A percentile compares a stretch with the other conserved stretches of the same genome.
Evolutionary conservation across 2,113 vertebrate species (phyloP).

Genomic region (Rhinoderma darwinii): DNA sequence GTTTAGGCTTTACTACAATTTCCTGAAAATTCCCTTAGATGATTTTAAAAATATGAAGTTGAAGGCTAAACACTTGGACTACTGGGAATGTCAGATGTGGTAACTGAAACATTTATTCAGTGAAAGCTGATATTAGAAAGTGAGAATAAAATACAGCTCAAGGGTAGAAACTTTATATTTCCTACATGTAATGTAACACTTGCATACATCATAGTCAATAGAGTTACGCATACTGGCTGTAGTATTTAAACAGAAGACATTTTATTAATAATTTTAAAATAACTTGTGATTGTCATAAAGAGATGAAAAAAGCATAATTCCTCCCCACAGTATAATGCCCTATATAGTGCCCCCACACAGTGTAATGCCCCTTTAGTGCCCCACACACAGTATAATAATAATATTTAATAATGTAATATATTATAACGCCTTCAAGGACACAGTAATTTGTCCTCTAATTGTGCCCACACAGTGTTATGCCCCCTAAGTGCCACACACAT

Average conservation of each 20-base stretch:
- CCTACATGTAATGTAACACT: conserved; percentile 3
- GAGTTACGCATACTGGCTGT: not conserved
- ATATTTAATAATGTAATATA: no score
- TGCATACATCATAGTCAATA: not conserved
- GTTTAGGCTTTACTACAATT: not conserved
- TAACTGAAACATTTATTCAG: not conserved
- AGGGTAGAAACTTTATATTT: not conserved
- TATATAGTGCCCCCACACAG: no score
- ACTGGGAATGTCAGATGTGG: conserved; percentile 11
- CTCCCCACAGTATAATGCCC: no score
- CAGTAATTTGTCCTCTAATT: no score
- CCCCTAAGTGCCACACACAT: no score
- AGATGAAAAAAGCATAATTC: no score
- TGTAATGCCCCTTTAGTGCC: no score
- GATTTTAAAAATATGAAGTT: not conserved
- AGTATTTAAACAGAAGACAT: not conserved
- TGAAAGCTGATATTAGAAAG: conserved; percentile 1
- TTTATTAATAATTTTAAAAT: no score
- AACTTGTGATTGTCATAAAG: no score
- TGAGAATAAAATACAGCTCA: not conserved
- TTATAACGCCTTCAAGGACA: no score
- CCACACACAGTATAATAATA: no score
- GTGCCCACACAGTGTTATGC: no score
- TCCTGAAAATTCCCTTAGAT: not conserved
- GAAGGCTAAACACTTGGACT: not conserved